Conservation (phyloP, 2,888 invertebrate genomes). For the Itoplectis maculator region DNA sequence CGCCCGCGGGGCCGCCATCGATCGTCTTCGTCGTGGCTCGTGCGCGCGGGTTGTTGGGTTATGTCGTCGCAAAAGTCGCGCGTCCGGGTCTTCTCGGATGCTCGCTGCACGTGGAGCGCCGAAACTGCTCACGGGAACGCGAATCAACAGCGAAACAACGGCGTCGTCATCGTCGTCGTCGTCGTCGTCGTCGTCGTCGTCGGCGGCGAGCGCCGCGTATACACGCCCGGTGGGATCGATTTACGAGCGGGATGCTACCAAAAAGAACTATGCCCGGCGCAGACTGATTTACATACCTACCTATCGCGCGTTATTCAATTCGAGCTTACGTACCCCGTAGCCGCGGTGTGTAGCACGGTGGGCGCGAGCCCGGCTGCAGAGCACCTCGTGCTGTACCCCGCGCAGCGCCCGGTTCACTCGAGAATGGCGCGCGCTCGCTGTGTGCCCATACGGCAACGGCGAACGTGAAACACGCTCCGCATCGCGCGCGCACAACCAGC, state of each 20-base stretch:
- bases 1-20: slow-evolving; percentile 65
- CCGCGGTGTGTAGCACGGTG: slow-evolving; percentile 30
- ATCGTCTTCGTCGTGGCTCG: slow-evolving; percentile 59
- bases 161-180: slow-evolving; percentile 57
- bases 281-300: slow-evolving; percentile 73
- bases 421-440: slow-evolving; percentile 24
- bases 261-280: slow-evolving; percentile 71
- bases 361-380: slow-evolving; percentile 45
- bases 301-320: slow-evolving; percentile 71
- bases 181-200: slow-evolving; percentile 46
- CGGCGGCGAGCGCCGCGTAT: slow-evolving; percentile 60
- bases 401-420: slow-evolving; percentile 15
- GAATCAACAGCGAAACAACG: slow-evolving; percentile 67
- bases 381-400: too few species aligned
- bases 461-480: slow-evolving; percentile 24
- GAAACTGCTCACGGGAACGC: slow-evolving; percentile 70
- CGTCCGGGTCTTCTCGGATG: too few species aligned
- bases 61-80: slow-evolving; percentile 41
- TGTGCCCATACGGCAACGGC: slow-evolving; percentile 49
- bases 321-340: slow-evolving; percentile 64
- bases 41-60: too few species aligned
- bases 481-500: slow-evolving; percentile 25
- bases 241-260: slow-evolving; percentile 70
- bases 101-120: slow-evolving; percentile 50
- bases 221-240: slow-evolving; percentile 67